phyloP scores from a whole-genome alignment of 2,113 vertebrate species.

The Strix uralensis region DNA sequence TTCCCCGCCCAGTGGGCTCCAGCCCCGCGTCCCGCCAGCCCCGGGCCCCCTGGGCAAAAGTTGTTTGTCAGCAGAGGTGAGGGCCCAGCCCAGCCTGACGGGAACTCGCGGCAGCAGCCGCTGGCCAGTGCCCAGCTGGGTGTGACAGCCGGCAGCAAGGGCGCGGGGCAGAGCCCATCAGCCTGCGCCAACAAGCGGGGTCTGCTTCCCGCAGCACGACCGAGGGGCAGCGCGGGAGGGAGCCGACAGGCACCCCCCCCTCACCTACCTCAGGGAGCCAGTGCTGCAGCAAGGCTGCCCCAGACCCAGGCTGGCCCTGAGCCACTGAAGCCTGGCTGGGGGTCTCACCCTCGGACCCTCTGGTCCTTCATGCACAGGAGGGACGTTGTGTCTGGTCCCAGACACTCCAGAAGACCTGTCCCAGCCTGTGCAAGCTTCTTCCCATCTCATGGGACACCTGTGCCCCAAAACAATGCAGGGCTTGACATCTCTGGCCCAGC shows the following conservation, averaged over 20 bases:
- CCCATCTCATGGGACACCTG: background rate
- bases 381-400: too few relatives aligned
- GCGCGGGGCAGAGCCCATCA: background rate
- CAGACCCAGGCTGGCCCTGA: background rate
- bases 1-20: background rate
- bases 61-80: background rate
- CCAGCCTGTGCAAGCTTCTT: too few relatives aligned
- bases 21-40: background rate
- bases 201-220: background rate
- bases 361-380: background rate
- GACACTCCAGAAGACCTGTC: background rate
- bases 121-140: background rate
- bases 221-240: background rate
- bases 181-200: rapidly evolving
- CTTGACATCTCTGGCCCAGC: background rate
- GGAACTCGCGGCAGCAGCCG: background rate
- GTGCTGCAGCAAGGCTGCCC: background rate
- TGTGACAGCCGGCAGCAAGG: background rate
- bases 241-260: background rate
- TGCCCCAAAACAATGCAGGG: background rate
- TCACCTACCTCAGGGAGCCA: background rate
- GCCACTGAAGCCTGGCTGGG: background rate
- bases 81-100: background rate
- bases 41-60: background rate
- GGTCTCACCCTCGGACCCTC: rapidly evolving